Base-by-base conservation (phyloP, 2,888 invertebrate species). In the Morinoia aosen region DNA sequence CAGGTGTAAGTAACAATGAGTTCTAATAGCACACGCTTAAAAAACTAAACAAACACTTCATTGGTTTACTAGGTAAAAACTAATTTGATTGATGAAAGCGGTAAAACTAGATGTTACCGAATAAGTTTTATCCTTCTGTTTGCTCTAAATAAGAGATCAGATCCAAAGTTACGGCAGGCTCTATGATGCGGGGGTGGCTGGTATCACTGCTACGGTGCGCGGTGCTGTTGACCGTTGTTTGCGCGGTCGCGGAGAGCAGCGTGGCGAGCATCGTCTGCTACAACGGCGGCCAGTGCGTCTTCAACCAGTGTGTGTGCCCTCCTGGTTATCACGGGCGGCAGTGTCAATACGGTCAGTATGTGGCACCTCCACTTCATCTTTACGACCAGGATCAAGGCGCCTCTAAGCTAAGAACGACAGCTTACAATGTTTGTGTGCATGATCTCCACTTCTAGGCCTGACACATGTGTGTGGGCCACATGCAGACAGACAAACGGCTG, bases 201-300 rank as follows among this genome's bases (percentile, higher is more conserved):
- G 90, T 48, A 16, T 90, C 90, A 90, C 16, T 90, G 90, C 90
- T 48, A 48, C 40, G 14, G 48, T 39, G 12, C 40, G 0, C 48
- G 57, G 16, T 93, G 57, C 11, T 93, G 57, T 11, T 93, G 12
- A 16, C n/a, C 40, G 39, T 39, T 57, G 48, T 57, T 57, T 19
- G 57, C 48, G 57, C 11, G 95, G 5, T 14, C 14, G 64, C 64
- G 95, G 64, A 61, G 39, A 61, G 64, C 64, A 95, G 64, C 95
- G 25, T 40, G 40, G 64, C 61, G 25, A 33, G n/a, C 61, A 95
- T 95, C 58, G 64, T 95, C 97, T 98, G 98, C 97, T 98, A 98
- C 97, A 98, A 98, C 97, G 98, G 98, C 56, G 98, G 98, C 48
- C 98, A 98, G 12, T 98, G 98, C 97, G 97, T 98, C 16, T 98